phyloP scores from a whole-genome alignment of 1,140 invertebrate species.

The Antheraea mylitta region DNA sequence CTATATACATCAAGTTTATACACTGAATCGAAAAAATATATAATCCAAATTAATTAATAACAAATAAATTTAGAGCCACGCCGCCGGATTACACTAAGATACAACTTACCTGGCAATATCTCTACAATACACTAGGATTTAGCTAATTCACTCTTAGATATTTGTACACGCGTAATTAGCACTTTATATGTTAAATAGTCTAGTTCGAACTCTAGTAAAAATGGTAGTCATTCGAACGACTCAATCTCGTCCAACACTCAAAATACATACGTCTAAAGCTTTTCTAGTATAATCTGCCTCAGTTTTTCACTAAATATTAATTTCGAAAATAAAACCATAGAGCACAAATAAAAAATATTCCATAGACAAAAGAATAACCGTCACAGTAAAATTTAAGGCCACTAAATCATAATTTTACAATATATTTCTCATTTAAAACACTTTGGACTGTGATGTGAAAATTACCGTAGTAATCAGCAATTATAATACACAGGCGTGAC shows the following conservation, averaged over 20 bases:
- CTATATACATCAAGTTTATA: background rate
- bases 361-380: background rate
- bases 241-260: slow-evolving; percentile 2
- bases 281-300: slow-evolving; percentile 6
- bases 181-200: slow-evolving; percentile 51
- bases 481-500: slow-evolving; percentile 29
- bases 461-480: slow-evolving; percentile 25
- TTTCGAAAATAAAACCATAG: background rate
- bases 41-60: slow-evolving; percentile 74
- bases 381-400: too few species aligned
- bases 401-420: too few species aligned
- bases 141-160: slow-evolving; percentile 55
- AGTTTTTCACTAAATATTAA: background rate
- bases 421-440: background rate
- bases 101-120: slow-evolving; percentile 38
- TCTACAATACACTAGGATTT: slow-evolving; percentile 52
- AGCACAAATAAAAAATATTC: too few species aligned
- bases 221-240: slow-evolving; percentile 59
- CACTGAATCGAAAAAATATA: slow-evolving; percentile 63
- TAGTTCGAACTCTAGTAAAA: slow-evolving; percentile 32
- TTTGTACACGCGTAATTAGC: slow-evolving; percentile 65
- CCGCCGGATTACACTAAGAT: slow-evolving; percentile 40
- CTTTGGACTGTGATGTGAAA: slow-evolving; percentile 9
- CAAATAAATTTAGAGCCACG: slow-evolving; percentile 49
- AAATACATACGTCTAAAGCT: slow-evolving; percentile 11